Evolutionary conservation across 2,888 invertebrate genomes (phyloP), one percentile per base, ranked within the genome.

Genomic region (Pimpla rufipes): DNA sequence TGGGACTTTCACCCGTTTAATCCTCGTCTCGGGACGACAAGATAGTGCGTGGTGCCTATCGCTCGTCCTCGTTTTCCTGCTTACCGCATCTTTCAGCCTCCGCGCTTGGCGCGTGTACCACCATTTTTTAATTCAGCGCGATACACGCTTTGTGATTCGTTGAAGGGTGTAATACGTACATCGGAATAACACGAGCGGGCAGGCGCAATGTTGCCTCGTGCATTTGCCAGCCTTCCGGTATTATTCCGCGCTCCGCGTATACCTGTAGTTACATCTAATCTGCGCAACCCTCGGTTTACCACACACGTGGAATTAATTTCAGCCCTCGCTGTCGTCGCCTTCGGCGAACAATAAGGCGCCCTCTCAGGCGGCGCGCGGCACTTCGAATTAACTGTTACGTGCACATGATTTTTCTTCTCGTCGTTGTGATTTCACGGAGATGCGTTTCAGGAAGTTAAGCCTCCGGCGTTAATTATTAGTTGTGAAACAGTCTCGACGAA

Each of bases 1-100:
- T 29, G 5, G 29, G 29, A 78, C 75, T 75, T 84, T 84, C 79
- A 84, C 75, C 70, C 64, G 40, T 85, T 85, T 82, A 85, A 74
- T 64, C 62, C 47, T 79, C 66, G 71, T 73, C 71, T 37, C 45
- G 47, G 52, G 59, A 21, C 23, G 64, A 80, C 37, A 1, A 6
- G 57, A 50, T 50, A 79, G 40, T 52, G 10, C 29, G 40, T n/a
- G 47, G n/a, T 4, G 66, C 74, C 62, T 74, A 64, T 6, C 40
- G 16, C 50, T 2, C 29, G 29, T 29, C 21, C 35, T 40, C 23
- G 18, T 11, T 8, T 40, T 23, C n/a, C 21, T 21, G 23, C 23
- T 11, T 55, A 13, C 10, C 10, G 11, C 21, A 40, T 11, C 13
- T 42, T 67, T 67, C 50, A 8, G 45, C 29, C 64, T 11, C 8